Percentiles rank a stretch among this genome's conserved stretches.
These are phyloP conservation scores for Polydrusus cervinus DNA, from an alignment of 2,888 invertebrate genomes.

Conservation along the genomic window DNA sequence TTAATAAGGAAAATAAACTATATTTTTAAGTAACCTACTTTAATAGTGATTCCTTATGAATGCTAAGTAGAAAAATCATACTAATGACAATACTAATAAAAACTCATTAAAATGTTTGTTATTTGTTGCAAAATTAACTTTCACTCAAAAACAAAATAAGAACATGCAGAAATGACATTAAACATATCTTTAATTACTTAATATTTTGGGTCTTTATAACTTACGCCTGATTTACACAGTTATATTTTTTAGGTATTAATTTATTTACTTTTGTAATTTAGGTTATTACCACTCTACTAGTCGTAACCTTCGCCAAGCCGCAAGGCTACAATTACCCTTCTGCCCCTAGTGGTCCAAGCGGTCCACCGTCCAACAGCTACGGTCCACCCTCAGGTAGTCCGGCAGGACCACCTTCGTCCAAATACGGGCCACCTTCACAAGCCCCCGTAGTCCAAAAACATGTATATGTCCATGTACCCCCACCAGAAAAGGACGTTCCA, in stretches of 20 bases:
- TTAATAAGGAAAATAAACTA: no score
- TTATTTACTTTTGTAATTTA: conserved; percentile 34
- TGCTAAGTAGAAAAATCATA: conserved; percentile 1
- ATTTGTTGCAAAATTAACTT: background rate
- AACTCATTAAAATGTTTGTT: background rate
- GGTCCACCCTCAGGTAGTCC: conserved; percentile 70
- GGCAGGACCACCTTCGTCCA: conserved; percentile 75
- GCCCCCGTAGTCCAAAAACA: conserved; percentile 90
- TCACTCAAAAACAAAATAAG: background rate
- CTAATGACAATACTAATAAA: background rate
- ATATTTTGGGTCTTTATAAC: no score
- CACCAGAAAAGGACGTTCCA: conserved; percentile 87
- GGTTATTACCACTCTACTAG: conserved; percentile 68
- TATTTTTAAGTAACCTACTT: background rate
- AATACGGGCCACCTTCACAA: conserved; percentile 74
- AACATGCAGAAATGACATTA: background rate
- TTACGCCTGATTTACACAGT: no score
- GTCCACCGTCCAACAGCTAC: conserved; percentile 33
- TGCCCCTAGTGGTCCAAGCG: conserved; percentile 53
- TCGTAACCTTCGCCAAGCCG: conserved; percentile 71
- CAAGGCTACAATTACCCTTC: conserved; percentile 64
- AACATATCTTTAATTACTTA: no score
- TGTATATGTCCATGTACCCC: conserved; percentile 93
- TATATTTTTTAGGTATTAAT: no score
- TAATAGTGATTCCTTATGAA: background rate